Base-by-base conservation (phyloP, 2,797 vertebrate genomes). In the Pristis pectinata region DNA sequence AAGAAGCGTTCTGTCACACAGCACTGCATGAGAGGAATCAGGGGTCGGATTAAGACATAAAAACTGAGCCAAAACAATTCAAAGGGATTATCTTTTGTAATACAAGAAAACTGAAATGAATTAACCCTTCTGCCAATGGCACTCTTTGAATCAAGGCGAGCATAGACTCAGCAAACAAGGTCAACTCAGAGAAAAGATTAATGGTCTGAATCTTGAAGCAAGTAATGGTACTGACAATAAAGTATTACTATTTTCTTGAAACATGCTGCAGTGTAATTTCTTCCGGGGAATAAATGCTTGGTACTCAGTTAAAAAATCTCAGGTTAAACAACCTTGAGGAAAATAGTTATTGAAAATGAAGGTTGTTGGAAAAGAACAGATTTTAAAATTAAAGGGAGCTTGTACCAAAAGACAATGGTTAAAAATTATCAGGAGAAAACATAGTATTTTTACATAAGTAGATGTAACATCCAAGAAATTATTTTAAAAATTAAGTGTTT, bases 51-150 rank as follows among this genome's bases (percentile, higher is more conserved):
- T 94, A 94, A 94, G 93, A 94, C 93, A 89, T 94, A 83, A 61
- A 95, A 93, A 79, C 95, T 94, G 95, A 95, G 96, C 96, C 96
- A 96, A 96, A 96, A 95, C 95, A 95, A 96, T 96, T 96, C 96
- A 95, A 94, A 95, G 96, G 96, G 96, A 96, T 96, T 96, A 96
- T 95, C 95, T 95, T 91, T 94, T 95, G 95, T 95, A 95, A 96
- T 95, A 95, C 94, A 82, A 95, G 94, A 95, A 95, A 96, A 95
- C 96, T 96, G 96, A 95, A 95, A 95, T 93, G 95, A 95, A 96
- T 96, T 96, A 95, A 94, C 76, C 76, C 94, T 83, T 80, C 61
- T 41, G 79, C 22, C 49, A 41, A 41, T 41, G 13, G 19, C 10
- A 64, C 7, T 30, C 70, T 74, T 74, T 76, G 27, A 53, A 94